Percentiles rank a stretch among this genome's conserved stretches.
Evolutionary conservation across 2,888 invertebrate genomes (phyloP).

Genomic region (Caenorhabditis afra): DNA sequence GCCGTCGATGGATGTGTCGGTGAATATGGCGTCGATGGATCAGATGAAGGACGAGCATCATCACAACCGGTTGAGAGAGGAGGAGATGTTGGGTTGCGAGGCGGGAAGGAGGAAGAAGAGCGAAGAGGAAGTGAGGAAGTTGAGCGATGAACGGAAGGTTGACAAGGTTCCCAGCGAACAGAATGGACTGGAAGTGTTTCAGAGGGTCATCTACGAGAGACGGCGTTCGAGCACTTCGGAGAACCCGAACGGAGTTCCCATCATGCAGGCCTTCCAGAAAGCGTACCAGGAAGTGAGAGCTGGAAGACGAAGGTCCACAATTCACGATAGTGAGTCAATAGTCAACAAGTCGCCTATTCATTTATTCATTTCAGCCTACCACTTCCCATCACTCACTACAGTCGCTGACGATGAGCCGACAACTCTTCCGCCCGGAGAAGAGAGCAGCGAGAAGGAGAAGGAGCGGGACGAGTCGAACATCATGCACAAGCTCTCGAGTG

Average conservation of each 20-base stretch:
- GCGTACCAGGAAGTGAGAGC: constrained; percentile 66
- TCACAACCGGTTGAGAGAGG: constrained; percentile 65
- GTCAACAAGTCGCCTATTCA: background rate
- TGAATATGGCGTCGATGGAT: constrained; percentile 65
- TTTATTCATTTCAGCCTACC: constrained; percentile 39
- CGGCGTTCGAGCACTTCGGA: constrained; percentile 62
- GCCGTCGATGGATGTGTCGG: constrained; percentile 72
- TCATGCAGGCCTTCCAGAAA: constrained; percentile 72
- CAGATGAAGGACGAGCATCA: constrained; percentile 71
- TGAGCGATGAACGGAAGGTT: constrained; percentile 63
- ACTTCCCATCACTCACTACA: constrained; percentile 57
- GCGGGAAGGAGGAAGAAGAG: constrained; percentile 52
- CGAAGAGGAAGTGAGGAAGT: constrained; percentile 65
- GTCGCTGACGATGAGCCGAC: constrained; percentile 43
- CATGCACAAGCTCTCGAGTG: constrained; percentile 62
- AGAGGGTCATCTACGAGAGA: constrained; percentile 58
- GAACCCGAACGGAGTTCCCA: constrained; percentile 71
- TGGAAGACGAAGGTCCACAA: constrained; percentile 60
- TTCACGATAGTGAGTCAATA: constrained; percentile 48
- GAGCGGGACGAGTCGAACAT: constrained; percentile 44
- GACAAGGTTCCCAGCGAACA: background rate
- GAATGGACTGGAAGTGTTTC: background rate
- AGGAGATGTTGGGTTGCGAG: constrained; percentile 54
- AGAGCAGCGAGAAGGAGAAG: constrained; percentile 22
- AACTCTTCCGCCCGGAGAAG: constrained; percentile 36